These are phyloP conservation scores for Drosophila ogumai DNA, from an alignment of 1,140 invertebrate species.

Conservation along the genomic window DNA sequence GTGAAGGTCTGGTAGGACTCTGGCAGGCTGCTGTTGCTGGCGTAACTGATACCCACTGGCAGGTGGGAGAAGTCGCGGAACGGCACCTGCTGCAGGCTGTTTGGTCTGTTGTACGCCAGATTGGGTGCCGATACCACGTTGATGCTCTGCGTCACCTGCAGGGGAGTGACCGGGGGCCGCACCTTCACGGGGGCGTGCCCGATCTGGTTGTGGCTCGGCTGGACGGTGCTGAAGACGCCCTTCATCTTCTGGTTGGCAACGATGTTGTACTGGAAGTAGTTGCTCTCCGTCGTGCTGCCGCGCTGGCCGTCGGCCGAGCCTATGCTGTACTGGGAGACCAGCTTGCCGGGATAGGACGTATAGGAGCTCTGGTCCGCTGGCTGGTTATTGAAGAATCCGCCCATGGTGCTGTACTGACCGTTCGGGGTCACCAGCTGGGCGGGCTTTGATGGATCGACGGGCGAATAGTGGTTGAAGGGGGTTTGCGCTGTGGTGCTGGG, in stretches of 20 bases:
- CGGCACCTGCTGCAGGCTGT: slow-evolving; percentile 42
- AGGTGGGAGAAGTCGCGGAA: slow-evolving; percentile 53
- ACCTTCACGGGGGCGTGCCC: slow-evolving; percentile 52
- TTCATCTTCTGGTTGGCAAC: slow-evolving; percentile 83
- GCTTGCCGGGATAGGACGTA: slow-evolving; percentile 48
- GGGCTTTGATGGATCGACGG: slow-evolving; percentile 27
- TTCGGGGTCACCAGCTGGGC: slow-evolving; percentile 68
- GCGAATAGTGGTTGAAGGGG: slow-evolving; percentile 30
- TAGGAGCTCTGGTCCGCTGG: slow-evolving; percentile 20
- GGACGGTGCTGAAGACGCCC: slow-evolving; percentile 53
- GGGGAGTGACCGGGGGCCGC: slow-evolving; percentile 52
- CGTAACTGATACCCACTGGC: slow-evolving; percentile 64
- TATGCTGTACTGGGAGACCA: slow-evolving; percentile 78
- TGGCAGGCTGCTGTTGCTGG: slow-evolving; percentile 56
- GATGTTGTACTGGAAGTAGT: slow-evolving; percentile 80
- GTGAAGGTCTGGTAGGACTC: slow-evolving; percentile 77
- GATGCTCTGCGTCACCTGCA: slow-evolving; percentile 68
- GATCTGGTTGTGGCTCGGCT: slow-evolving; percentile 58
- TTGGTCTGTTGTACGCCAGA: slow-evolving; percentile 50
- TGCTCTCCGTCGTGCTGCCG: slow-evolving; percentile 74
- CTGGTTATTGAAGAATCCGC: slow-evolving; percentile 86
- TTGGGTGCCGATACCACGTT: slow-evolving; percentile 72
- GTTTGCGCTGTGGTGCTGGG: slow-evolving; percentile 28
- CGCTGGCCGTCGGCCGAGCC: slow-evolving; percentile 15
- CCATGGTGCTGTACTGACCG: slow-evolving; percentile 85